Conservation (phyloP, 2,797 vertebrate species). For the Sebastes hubbsi region DNA sequence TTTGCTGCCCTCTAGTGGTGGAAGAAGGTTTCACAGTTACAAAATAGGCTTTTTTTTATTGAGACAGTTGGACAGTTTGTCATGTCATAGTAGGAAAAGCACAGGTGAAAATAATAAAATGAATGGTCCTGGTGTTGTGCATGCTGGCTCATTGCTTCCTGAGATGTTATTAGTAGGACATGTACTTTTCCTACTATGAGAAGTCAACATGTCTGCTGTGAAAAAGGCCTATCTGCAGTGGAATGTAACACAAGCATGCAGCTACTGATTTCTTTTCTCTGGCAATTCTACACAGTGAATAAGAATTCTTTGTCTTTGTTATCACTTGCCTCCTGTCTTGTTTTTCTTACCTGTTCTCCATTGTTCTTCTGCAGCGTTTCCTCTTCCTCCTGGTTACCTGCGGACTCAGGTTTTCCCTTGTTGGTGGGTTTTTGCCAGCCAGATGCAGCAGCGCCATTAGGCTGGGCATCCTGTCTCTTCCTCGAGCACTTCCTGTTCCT, state of each 20-base stretch:
- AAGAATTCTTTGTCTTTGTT: not conserved
- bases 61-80: not conserved
- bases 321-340: not conserved
- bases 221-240: not conserved
- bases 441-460: slow-evolving; percentile 2
- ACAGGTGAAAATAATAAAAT: not conserved
- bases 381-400: slow-evolving; percentile 48
- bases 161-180: not conserved
- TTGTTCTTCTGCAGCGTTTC: slow-evolving; percentile 36
- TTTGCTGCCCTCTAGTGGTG: slow-evolving; percentile 61
- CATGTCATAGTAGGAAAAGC: not conserved
- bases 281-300: not conserved
- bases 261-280: not conserved
- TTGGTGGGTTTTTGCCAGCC: slow-evolving; percentile 29
- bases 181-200: not conserved
- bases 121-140: not conserved
- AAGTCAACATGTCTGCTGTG: not conserved
- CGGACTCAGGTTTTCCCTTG: slow-evolving; percentile 26
- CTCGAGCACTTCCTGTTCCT: slow-evolving; percentile 69
- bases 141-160: not conserved
- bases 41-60: not conserved
- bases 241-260: not conserved
- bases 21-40: not conserved
- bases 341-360: slow-evolving; percentile 56
- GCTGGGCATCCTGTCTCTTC: slow-evolving; percentile 61